Base-by-base conservation (phyloP, 2,888 invertebrate species). In the Hedya salicella region DNA sequence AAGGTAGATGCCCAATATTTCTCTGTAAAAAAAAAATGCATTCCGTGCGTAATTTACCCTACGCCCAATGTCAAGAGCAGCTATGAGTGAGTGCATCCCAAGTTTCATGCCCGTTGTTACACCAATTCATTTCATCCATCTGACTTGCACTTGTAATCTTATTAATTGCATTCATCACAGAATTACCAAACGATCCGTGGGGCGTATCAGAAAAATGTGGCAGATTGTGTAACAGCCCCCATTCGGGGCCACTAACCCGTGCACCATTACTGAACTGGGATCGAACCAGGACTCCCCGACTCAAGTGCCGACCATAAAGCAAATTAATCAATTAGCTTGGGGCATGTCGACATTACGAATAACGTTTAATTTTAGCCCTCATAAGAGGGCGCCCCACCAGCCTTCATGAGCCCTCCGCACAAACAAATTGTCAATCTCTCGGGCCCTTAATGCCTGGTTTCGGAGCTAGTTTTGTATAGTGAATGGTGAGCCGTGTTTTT, bases 271-370 rank as follows among this genome's bases (percentile, higher is more conserved):
- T 75, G 74, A 73, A 68, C 80, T 79, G 78, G 88, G 86, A 86
- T 83, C 89, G 88, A 89, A 87, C 88, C 83, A 80, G 78, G n/a
- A 6, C 5, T 25, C 25, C 25, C 25, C 25, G 71, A 78, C 87
- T 88, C 86, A 83, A 89, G 89, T 88, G 86, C 79, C 85, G 78
- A 88, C 91, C 91, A 91, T 92, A 92, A 92, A 92, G 89, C 91
- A 91, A 92, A 92, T 91, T 92, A 92, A 91, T 92, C 91, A 92
- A 92, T 92, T 92, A 92, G 88, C 84, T 74, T 85, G 85, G 89
- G 91, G 91, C 91, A 89, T 90, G 91, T 91, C 91, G 89, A 88
- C 88, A 88, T 91, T 90, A 89, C 87, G 82, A 87, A 85, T 85
- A 87, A 89, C 91, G 86, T 90, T 92, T 91, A 91, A 91, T 90